Conservation (phyloP, 2,888 invertebrate genomes). For the Disparrhopalites patrizii region DNA sequence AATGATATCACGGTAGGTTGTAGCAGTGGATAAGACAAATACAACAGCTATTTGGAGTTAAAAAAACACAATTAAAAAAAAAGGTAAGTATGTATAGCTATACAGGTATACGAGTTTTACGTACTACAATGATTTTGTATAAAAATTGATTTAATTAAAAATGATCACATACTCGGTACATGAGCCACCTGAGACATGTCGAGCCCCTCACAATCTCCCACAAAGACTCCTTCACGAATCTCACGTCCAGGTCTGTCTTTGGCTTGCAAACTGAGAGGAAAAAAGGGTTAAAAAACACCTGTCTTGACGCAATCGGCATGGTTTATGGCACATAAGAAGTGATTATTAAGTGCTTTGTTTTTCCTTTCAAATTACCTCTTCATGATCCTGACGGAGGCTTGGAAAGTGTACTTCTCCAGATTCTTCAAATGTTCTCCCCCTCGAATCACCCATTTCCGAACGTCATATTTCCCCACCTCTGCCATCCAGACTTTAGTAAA, state of each 20-base stretch:
- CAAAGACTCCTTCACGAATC: not conserved
- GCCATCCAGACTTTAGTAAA: not conserved
- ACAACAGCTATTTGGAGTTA: not conserved
- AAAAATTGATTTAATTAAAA: too few relatives aligned
- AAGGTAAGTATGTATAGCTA: too few relatives aligned
- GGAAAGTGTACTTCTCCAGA: not conserved
- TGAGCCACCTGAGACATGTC: slow-evolving; percentile 1
- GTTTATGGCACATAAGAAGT: too few relatives aligned
- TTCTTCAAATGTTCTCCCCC: not conserved
- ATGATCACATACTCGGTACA: not conserved
- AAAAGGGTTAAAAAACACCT: too few relatives aligned
- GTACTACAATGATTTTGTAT: too few relatives aligned
- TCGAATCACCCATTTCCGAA: not conserved
- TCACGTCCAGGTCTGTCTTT: not conserved
- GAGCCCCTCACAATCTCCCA: not conserved
- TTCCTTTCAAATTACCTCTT: too few relatives aligned
- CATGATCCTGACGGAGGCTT: not conserved
- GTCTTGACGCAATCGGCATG: too few relatives aligned
- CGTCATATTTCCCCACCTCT: not conserved
- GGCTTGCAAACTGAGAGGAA: slow-evolving; percentile 2
- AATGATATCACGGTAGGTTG: not conserved
- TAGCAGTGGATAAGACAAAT: not conserved
- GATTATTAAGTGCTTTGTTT: too few relatives aligned
- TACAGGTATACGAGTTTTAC: too few relatives aligned
- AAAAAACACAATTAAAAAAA: too few relatives aligned